Conservation (phyloP, 2,888 invertebrate species). For the Plusia festucae region DNA sequence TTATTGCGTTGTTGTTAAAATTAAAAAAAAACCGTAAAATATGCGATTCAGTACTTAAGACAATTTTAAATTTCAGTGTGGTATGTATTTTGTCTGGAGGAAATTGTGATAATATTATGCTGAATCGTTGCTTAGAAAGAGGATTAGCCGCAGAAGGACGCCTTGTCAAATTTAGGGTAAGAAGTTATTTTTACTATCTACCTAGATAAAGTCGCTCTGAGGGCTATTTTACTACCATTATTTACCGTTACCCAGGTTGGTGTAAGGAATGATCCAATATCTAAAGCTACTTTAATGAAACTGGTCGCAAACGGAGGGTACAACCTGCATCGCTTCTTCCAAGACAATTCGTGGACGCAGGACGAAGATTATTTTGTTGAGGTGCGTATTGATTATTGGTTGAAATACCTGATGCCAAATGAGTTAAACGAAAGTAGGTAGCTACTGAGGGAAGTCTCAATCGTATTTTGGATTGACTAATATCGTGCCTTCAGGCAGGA, state of each 20-base stretch:
- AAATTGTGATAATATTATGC: slow-evolving; percentile 95
- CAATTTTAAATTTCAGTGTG: slow-evolving; percentile 89
- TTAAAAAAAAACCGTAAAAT: too few species aligned
- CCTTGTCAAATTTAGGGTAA: slow-evolving; percentile 88
- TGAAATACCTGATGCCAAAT: background rate
- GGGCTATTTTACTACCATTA: background rate
- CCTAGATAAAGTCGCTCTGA: background rate
- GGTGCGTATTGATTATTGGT: slow-evolving; percentile 60
- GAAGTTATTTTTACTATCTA: slow-evolving; percentile 53
- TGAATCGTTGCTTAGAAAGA: slow-evolving; percentile 95
- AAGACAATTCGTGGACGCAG: slow-evolving; percentile 97
- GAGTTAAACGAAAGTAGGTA: background rate
- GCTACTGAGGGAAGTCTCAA: too few species aligned
- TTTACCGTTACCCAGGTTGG: slow-evolving; percentile 67
- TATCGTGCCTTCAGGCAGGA: background rate
- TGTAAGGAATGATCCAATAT: slow-evolving; percentile 82
- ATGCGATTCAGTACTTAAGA: too few species aligned
- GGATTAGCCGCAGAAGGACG: slow-evolving; percentile 96
- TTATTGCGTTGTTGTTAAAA: too few species aligned
- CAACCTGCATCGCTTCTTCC: slow-evolving; percentile 96
- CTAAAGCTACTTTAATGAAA: slow-evolving; percentile 92
- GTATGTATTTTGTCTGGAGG: slow-evolving; percentile 95
- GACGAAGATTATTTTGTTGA: slow-evolving; percentile 92
- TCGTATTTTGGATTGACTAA: too few species aligned
- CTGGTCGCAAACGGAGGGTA: slow-evolving; percentile 93